These are phyloP conservation scores for Dermochelys coriacea DNA, from an alignment of 2,797 vertebrate species.

Conservation along the genomic window DNA sequence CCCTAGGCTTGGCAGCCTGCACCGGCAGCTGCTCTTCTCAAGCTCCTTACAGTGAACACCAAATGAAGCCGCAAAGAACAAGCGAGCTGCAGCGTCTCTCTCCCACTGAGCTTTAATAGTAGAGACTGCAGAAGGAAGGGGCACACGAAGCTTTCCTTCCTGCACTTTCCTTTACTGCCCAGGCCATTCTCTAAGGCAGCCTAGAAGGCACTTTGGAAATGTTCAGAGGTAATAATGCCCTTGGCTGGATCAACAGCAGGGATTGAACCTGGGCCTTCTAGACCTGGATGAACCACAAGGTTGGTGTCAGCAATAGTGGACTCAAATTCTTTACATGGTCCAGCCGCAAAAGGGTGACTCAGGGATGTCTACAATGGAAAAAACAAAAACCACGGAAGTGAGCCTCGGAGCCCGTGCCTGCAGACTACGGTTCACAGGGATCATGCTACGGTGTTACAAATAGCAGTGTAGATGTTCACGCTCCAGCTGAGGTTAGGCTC, in stretches of 20 bases:
- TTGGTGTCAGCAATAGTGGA: neutral
- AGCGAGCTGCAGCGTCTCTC: neutral
- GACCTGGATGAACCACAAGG: neutral
- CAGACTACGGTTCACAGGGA: neutral
- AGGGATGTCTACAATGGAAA: neutral
- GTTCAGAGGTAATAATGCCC: neutral
- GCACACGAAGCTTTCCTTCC: neutral
- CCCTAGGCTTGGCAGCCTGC: neutral
- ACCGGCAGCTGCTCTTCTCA: neutral
- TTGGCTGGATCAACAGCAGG: neutral
- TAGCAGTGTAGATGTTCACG: neutral
- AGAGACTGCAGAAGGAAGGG: neutral
- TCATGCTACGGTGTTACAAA: neutral
- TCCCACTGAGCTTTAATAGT: neutral
- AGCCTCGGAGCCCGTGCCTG: neutral
- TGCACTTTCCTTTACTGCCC: rapidly evolving
- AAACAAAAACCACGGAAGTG: neutral
- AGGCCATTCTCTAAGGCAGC: neutral
- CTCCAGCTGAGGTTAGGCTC: too few species aligned
- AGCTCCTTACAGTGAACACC: neutral
- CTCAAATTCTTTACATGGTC: neutral
- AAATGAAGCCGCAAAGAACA: neutral
- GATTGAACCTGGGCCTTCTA: neutral
- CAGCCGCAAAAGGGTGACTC: neutral
- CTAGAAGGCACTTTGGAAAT: neutral